Evolutionary conservation across 1,140 invertebrate species (phyloP), one percentile per base, ranked within the genome.

Genomic region (Scaptomyza montana): DNA sequence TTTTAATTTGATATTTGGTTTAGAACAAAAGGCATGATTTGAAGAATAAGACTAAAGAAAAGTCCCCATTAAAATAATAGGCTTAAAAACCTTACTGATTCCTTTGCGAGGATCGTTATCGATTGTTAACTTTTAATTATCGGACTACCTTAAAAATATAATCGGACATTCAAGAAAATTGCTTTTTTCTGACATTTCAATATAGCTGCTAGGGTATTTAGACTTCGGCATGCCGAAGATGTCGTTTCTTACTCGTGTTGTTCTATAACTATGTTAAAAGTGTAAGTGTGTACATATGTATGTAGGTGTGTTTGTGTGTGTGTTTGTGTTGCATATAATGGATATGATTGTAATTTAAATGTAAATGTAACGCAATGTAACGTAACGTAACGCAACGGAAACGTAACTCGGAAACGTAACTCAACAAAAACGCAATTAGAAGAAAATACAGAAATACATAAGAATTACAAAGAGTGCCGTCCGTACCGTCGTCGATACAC

Each of bases 401-500:
- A 86, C 82, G 82, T 86, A 85, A 86, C 81, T 81, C 78, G 69
- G 70, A 82, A 86, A 87, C 81, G 82, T 87, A 86, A 85, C 80
- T 86, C 80, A 85, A 85, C 82, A 81, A 85, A 86, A 86, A 86
- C 82, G 82, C 82, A 86, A 86, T 87, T 89, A 89, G 84, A 87
- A 89, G 78, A 81, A 77, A 74, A 80, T 79, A 68, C 67, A 86
- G 81, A 89, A 82, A 89, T 82, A 80, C 74, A 87, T 80, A 82
- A 82, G 60, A 70, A 60, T 60, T 51, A 60, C 54, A 54, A 36
- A 60, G 53, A 74, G 78, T 85, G 80, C 80, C 80, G 80, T 81
- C 82, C 78, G 82, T 85, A 80, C 74, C 78, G 73, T 80, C 79
- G 75, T 77, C 82, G 81, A 82, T 84, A 82, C 67, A 74, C 71